A percentile compares a stretch with the other conserved stretches of the same genome.
phyloP scores from a whole-genome alignment of 1,140 invertebrate genomes.

The Halyomorpha halys region DNA sequence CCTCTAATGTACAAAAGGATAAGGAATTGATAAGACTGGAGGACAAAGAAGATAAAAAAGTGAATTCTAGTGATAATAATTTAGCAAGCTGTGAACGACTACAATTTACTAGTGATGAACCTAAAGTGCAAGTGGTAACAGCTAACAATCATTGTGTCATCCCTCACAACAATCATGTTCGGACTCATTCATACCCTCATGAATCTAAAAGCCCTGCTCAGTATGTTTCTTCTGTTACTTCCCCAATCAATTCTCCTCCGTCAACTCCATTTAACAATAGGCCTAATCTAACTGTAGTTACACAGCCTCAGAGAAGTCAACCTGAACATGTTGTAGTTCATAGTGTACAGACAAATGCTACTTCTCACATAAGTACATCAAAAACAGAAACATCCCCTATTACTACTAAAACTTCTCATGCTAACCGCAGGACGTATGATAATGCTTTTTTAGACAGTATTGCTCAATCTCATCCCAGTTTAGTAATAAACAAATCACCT shows the following conservation, averaged over 20 bases:
- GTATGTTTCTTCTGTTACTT: conserved; percentile 11
- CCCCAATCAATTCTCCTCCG: conserved; percentile 21
- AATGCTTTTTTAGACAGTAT: conserved; percentile 33
- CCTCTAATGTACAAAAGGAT: conserved; percentile 13
- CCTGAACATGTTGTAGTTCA: conserved; percentile 2
- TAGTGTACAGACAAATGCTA: conserved; percentile 8
- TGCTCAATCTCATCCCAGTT: conserved; percentile 32
- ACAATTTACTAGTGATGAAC: conserved; percentile 13
- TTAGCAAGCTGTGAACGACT: conserved; percentile 2
- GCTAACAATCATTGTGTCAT: conserved; percentile 22
- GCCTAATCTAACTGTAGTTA: conserved; percentile 33
- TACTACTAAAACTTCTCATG: not conserved
- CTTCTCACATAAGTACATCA: not conserved
- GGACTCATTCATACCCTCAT: conserved; percentile 24
- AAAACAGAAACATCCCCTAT: conserved; percentile 10
- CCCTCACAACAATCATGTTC: conserved; percentile 20
- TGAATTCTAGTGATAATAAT: not conserved
- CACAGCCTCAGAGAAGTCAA: conserved; percentile 24
- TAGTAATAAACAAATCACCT: conserved; percentile 32
- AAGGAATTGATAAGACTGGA: conserved; percentile 20
- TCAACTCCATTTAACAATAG: conserved; percentile 30
- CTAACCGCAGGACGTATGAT: conserved; percentile 27
- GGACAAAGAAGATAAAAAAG: conserved; percentile 16
- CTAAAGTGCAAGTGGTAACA: conserved; percentile 20
- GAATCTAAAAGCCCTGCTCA: conserved; percentile 26